These are phyloP conservation scores for Allobates femoralis DNA, from an alignment of 2,797 vertebrate genomes.

Conservation along the genomic window DNA sequence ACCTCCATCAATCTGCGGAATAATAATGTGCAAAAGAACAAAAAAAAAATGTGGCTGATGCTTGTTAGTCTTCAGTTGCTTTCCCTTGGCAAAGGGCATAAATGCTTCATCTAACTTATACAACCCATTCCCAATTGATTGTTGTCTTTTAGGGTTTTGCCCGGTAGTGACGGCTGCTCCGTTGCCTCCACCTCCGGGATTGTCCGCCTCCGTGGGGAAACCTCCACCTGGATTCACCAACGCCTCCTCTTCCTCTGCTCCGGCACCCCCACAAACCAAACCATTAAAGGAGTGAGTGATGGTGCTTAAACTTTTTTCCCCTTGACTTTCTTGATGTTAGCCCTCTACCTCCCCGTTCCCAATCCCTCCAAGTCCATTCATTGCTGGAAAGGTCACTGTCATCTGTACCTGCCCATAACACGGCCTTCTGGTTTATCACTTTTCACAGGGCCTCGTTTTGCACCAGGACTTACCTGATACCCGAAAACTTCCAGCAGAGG, in stretches of 20 bases:
- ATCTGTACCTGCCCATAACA: not conserved
- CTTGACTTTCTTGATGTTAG: too few species aligned
- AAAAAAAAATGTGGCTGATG: too few species aligned
- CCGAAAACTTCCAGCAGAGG: constrained; percentile 92
- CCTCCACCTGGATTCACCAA: constrained; percentile 94
- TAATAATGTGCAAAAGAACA: too few species aligned
- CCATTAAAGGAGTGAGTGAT: constrained; percentile 83
- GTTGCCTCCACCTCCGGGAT: constrained; percentile 83
- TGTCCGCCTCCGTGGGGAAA: constrained; percentile 82
- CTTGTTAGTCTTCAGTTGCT: too few species aligned
- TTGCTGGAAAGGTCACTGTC: not conserved
- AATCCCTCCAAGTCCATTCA: not conserved
- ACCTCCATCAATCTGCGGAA: too few species aligned
- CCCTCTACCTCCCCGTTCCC: not conserved
- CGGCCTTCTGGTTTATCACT: not conserved
- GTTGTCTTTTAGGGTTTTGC: constrained; percentile 83
- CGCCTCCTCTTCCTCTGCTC: constrained; percentile 82
- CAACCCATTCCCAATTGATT: not conserved
- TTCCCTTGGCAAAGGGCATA: too few species aligned
- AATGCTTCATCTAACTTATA: too few species aligned
- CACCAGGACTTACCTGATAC: constrained; percentile 82
- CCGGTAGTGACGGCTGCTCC: constrained; percentile 84
- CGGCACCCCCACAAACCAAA: constrained; percentile 76
- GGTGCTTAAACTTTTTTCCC: not conserved
- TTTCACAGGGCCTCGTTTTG: constrained; percentile 71